Conservation (phyloP, 2,888 invertebrate species). For the Calliopum simillimum region DNA sequence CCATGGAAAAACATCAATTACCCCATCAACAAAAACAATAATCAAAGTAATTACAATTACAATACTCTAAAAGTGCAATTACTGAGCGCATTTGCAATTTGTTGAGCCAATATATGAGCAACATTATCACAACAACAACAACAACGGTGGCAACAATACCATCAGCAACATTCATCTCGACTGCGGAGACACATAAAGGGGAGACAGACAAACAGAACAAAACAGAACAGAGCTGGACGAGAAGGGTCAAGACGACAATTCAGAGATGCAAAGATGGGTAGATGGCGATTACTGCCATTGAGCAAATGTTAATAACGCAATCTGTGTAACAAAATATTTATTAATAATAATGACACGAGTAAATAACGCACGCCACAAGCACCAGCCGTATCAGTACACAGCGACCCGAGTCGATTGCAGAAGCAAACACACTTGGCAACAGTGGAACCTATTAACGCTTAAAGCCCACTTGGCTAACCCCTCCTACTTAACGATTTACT, state of each 20-base stretch:
- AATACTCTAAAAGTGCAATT: constrained; percentile 34
- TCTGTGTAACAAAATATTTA: constrained; percentile 37
- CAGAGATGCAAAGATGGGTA: background rate
- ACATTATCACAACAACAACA: constrained; percentile 5
- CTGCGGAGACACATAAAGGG: constrained; percentile 30
- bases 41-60: constrained; percentile 18
- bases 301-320: constrained; percentile 35
- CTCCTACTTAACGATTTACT: constrained; percentile 42
- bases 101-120: constrained; percentile 3
- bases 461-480: constrained; percentile 39
- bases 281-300: constrained; percentile 13
- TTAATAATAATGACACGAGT: constrained; percentile 36
- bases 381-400: background rate
- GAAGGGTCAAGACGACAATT: background rate
- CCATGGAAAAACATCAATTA: constrained; percentile 4
- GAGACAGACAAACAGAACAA: constrained; percentile 32
- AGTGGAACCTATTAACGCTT: constrained; percentile 33
- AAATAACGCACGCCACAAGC: background rate
- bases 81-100: constrained; percentile 18
- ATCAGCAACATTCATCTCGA: constrained; percentile 33
- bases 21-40: constrained; percentile 20
- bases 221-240: background rate
- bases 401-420: too few species aligned
- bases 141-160: constrained; percentile 29
- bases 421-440: constrained; percentile 1